A percentile compares a stretch with the other conserved stretches of the same genome.
phyloP scores from a whole-genome alignment of 2,797 vertebrate species.

The Molossus alvarezi region DNA sequence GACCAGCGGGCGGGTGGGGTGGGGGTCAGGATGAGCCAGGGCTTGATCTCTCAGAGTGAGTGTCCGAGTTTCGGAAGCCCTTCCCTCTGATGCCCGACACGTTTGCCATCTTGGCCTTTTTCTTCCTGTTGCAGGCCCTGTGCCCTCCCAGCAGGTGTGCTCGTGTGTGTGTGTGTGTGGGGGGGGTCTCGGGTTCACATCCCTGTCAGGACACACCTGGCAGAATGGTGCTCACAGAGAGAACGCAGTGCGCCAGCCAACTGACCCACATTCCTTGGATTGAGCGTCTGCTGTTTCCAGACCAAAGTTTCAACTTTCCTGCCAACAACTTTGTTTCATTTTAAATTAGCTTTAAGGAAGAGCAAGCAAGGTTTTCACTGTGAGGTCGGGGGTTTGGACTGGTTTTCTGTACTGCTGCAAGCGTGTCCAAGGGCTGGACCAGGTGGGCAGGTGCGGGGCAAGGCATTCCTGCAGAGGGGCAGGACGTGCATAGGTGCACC shows the following conservation, averaged over 20 bases:
- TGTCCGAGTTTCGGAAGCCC: neutral
- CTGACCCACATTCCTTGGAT: neutral
- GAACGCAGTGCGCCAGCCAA: fast-evolving
- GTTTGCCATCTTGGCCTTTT: neutral
- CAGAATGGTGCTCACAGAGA: neutral
- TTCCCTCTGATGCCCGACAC: too few species aligned
- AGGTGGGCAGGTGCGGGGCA: neutral
- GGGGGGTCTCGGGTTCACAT: neutral
- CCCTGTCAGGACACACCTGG: neutral
- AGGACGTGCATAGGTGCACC: too few species aligned
- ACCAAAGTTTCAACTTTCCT: neutral
- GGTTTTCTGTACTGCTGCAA: neutral
- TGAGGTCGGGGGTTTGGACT: neutral
- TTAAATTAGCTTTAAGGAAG: neutral
- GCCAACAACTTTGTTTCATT: neutral
- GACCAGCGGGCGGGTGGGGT: neutral
- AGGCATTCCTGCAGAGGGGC: neutral
- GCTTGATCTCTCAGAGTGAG: neutral
- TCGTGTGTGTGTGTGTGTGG: neutral
- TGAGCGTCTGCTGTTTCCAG: neutral
- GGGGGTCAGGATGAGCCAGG: neutral
- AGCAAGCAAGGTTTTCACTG: neutral
- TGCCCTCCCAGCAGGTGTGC: neutral
- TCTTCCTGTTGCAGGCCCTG: neutral
- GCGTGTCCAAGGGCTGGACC: neutral